These are phyloP conservation scores for Peromyscus eremicus DNA, from an alignment of 2,797 vertebrate genomes.

Conservation along the genomic window DNA sequence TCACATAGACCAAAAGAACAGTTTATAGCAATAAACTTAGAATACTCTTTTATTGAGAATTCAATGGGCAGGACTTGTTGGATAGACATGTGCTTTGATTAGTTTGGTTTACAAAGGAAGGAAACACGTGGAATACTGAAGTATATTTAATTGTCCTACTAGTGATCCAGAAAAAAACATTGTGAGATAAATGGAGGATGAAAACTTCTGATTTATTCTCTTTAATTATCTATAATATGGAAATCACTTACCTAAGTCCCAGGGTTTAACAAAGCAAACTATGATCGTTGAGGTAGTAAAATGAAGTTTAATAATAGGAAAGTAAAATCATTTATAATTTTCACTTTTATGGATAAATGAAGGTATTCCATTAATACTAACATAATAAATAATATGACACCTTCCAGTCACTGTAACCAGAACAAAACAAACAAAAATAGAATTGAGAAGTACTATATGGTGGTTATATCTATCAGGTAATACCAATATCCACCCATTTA, in stretches of 20 bases:
- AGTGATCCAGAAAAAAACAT: background rate
- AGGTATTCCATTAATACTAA: background rate
- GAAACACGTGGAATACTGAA: background rate
- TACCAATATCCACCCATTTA: background rate
- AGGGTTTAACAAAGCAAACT: background rate
- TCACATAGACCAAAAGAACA: background rate
- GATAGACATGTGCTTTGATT: background rate
- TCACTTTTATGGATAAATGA: background rate
- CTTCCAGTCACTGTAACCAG: background rate
- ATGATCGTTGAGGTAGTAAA: background rate
- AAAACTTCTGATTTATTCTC: background rate
- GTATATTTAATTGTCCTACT: background rate
- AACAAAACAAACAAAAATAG: background rate
- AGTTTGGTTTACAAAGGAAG: background rate
- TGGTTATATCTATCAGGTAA: background rate
- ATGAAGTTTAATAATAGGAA: background rate
- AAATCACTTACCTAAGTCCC: background rate
- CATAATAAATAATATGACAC: background rate
- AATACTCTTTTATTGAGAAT: conserved; percentile 11
- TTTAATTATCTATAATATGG: background rate
- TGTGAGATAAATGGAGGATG: background rate
- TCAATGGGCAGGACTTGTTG: background rate
- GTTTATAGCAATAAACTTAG: background rate
- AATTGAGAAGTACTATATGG: background rate
- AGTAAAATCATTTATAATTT: background rate